These are phyloP conservation scores for Megaceryle alcyon DNA, from an alignment of 2,797 vertebrate species.

Conservation along the genomic window DNA sequence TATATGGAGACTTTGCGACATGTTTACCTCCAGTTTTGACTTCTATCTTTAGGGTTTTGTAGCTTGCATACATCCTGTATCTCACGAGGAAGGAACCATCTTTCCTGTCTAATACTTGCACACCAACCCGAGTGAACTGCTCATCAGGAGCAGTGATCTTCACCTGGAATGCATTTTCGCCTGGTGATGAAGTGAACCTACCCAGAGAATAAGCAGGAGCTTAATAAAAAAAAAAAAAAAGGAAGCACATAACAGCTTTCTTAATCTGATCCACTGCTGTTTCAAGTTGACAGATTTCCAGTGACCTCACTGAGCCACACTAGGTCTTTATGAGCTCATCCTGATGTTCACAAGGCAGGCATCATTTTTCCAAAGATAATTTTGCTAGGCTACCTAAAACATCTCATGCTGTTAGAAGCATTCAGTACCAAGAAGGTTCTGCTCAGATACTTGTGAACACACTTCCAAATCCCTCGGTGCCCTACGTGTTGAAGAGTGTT, in stretches of 20 bases:
- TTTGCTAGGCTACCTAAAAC: neutral
- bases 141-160: conserved; percentile 88
- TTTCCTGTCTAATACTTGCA: conserved; percentile 92
- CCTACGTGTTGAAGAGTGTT: neutral
- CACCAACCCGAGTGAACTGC: conserved; percentile 91
- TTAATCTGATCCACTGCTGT: neutral
- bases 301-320: neutral
- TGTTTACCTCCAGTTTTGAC: conserved; percentile 82
- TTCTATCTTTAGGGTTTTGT: conserved; percentile 87
- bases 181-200: conserved; percentile 90
- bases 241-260: neutral
- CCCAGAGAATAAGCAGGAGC: neutral
- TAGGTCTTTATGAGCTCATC: neutral
- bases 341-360: neutral
- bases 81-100: conserved; percentile 96
- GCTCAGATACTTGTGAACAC: neutral
- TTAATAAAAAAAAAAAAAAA: neutral
- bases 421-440: neutral
- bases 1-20: conserved; percentile 89
- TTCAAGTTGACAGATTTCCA: neutral
- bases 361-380: neutral
- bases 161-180: conserved; percentile 90
- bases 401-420: neutral
- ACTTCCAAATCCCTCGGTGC: neutral
- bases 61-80: conserved; percentile 96